phyloP scores from a whole-genome alignment of 1,140 invertebrate genomes.

The Protaetia brevitarsis region DNA sequence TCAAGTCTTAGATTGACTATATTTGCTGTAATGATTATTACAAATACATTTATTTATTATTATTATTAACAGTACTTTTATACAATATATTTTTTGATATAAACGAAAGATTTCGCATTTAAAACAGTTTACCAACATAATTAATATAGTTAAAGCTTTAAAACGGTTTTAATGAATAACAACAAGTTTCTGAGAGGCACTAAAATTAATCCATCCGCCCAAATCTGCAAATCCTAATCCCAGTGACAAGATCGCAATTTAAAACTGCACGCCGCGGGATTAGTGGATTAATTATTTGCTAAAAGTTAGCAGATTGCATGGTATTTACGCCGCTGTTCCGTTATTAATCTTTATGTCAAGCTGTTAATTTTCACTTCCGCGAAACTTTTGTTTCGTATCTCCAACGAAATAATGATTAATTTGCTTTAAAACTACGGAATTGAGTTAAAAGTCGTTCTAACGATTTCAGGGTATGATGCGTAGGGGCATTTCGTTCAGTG shows the following conservation, averaged over 20 bases:
- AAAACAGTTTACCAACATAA: no score
- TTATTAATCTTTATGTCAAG: slow-evolving; percentile 6
- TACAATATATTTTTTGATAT: no score
- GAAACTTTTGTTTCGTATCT: not conserved
- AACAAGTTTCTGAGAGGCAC: no score
- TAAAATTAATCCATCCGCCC: not conserved
- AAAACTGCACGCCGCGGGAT: not conserved
- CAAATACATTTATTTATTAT: no score
- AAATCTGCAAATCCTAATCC: not conserved
- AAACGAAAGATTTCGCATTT: no score
- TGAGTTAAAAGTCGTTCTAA: not conserved
- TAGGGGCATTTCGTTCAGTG: no score
- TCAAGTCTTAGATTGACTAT: no score
- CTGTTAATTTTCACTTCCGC: slow-evolving; percentile 3
- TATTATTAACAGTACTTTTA: no score
- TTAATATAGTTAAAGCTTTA: no score
- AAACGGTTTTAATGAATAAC: no score
- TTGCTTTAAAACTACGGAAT: not conserved
- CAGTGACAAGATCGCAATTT: not conserved
- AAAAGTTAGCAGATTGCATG: not conserved
- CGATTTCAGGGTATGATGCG: no score
- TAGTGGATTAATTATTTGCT: slow-evolving; percentile 2
- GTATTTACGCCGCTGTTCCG: not conserved
- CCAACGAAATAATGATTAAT: slow-evolving; percentile 12
- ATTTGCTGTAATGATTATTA: no score